phyloP scores from a whole-genome alignment of 2,888 invertebrate genomes.

The Tinea pellionella region DNA sequence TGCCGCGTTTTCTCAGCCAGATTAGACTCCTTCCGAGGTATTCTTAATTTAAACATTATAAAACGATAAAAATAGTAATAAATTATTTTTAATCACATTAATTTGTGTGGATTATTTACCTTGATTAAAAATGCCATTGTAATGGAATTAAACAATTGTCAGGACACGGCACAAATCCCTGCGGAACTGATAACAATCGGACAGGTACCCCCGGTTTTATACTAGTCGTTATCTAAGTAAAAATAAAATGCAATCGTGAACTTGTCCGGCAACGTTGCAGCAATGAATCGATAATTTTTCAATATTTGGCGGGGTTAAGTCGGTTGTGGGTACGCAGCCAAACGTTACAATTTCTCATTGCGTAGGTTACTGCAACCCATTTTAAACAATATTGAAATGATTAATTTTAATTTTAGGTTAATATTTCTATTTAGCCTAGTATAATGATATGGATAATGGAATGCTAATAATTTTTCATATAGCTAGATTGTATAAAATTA shows the following conservation, averaged over 20 bases:
- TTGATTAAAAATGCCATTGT: conserved; percentile 41
- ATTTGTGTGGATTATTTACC: neutral
- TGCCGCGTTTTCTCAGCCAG: no score
- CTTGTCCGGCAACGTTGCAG: conserved; percentile 46
- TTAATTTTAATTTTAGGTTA: neutral
- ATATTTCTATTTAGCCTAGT: no score
- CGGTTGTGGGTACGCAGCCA: conserved; percentile 33
- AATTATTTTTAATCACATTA: neutral
- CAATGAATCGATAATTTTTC: conserved; percentile 65
- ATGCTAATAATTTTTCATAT: no score
- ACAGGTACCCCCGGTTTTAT: conserved; percentile 50
- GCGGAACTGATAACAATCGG: conserved; percentile 39
- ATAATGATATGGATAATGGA: no score
- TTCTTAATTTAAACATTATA: no score
- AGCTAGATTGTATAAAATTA: no score
- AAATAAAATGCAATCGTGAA: conserved; percentile 51
- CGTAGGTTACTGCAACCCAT: conserved; percentile 25
- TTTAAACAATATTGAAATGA: neutral
- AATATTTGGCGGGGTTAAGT: conserved; percentile 35
- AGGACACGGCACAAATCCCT: conserved; percentile 31
- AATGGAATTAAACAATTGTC: conserved; percentile 18
- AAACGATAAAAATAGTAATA: neutral
- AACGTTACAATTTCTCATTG: conserved; percentile 31
- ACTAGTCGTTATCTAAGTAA: conserved; percentile 41
- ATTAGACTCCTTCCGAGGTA: no score